A percentile compares a stretch with the other conserved stretches of the same genome.
phyloP scores from a whole-genome alignment of 2,888 invertebrate genomes.

The Hypselothyrea guttata region DNA sequence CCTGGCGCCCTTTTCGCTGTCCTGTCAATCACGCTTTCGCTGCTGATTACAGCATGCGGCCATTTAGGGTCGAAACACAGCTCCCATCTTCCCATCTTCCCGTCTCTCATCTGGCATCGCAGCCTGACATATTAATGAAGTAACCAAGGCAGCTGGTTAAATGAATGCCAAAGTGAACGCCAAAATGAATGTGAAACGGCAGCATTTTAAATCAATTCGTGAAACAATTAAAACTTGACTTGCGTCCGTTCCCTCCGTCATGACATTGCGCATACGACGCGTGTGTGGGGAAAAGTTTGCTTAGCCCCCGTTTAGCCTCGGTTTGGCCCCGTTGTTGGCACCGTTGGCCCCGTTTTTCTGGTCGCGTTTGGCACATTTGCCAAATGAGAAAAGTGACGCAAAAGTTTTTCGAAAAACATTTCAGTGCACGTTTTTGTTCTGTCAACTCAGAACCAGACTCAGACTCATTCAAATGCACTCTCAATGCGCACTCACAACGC shows the following conservation, averaged over 20 bases:
- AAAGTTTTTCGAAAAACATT: conserved; percentile 38
- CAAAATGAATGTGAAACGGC: conserved; percentile 17
- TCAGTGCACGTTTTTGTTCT: conserved; percentile 16
- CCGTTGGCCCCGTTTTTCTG: too few species aligned
- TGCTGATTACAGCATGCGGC: conserved; percentile 62
- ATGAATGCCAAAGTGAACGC: conserved; percentile 26
- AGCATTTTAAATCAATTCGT: conserved; percentile 68
- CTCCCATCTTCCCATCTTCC: not conserved
- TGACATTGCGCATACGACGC: conserved; percentile 50
- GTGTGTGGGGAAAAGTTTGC: conserved; percentile 18
- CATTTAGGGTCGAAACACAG: conserved; percentile 49
- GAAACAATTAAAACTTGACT: conserved; percentile 69
- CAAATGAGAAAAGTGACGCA: conserved; percentile 44
- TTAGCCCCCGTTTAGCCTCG: conserved; percentile 13
- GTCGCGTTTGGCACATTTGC: conserved; percentile 33
- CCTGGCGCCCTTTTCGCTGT: conserved; percentile 12
- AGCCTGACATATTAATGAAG: conserved; percentile 67
- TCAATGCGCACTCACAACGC: conserved; percentile 33
- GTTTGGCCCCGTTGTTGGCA: conserved; percentile 10
- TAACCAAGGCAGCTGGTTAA: conserved; percentile 42
- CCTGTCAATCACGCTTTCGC: conserved; percentile 63
- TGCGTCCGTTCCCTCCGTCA: conserved; percentile 16
- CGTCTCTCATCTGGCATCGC: not conserved
- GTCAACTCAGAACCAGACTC: conserved; percentile 4
- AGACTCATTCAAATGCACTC: conserved; percentile 26